These are phyloP conservation scores for Agrilus planipennis DNA, from an alignment of 1,140 invertebrate genomes.

Conservation along the genomic window DNA sequence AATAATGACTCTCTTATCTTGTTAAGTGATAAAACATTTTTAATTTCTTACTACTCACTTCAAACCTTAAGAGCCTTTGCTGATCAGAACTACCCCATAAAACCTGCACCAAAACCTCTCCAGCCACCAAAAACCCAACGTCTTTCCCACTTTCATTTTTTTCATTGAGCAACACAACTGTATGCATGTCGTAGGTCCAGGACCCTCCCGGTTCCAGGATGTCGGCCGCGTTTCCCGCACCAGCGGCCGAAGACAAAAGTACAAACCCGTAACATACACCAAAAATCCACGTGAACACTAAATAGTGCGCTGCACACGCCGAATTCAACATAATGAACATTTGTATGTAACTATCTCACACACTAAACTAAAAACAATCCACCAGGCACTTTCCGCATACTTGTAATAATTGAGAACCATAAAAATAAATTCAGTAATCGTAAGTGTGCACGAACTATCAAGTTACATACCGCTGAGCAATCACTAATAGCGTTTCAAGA, in stretches of 20 bases:
- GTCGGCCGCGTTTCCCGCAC: conserved; percentile 12
- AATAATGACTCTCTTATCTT: too few relatives aligned
- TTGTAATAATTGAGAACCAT: too few relatives aligned
- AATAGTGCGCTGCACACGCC: conserved; percentile 15
- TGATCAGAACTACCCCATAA: conserved; percentile 39
- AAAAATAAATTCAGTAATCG: too few relatives aligned
- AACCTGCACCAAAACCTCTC: conserved; percentile 36
- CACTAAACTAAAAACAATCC: too few relatives aligned
- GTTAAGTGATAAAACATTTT: not conserved
- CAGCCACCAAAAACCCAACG: conserved; percentile 45
- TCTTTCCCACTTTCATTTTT: conserved; percentile 35
- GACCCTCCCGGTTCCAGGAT: conserved; percentile 30
- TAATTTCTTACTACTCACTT: too few relatives aligned
- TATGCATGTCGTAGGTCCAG: conserved; percentile 35
- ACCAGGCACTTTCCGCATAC: too few relatives aligned
- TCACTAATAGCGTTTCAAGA: too few relatives aligned
- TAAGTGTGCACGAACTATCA: too few relatives aligned
- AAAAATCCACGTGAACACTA: conserved; percentile 14
- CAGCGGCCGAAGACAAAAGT: conserved; percentile 28
- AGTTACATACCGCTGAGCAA: too few relatives aligned
- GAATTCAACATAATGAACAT: too few relatives aligned
- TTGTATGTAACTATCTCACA: too few relatives aligned
- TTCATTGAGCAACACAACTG: conserved; percentile 41
- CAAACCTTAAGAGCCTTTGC: conserved; percentile 35
- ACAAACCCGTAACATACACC: conserved; percentile 25